Conservation (phyloP, 2,888 invertebrate genomes). For the Oxytorus armatus region DNA sequence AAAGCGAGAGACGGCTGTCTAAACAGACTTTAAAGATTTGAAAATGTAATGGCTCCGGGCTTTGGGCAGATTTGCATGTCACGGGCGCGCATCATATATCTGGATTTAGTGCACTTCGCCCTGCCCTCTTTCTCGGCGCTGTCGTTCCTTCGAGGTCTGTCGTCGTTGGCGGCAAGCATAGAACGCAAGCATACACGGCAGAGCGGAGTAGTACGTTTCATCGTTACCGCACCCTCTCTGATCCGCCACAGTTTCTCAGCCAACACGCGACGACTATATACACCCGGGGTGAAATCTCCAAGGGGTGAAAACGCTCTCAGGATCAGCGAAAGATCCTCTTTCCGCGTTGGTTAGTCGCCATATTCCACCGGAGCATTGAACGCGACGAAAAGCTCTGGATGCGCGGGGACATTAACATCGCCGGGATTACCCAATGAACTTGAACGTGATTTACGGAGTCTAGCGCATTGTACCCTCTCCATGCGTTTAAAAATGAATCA, state of each 20-base stretch:
- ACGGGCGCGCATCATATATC: conserved; percentile 84
- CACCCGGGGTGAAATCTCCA: conserved; percentile 71
- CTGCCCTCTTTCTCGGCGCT: conserved; percentile 68
- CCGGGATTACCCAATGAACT: conserved; percentile 83
- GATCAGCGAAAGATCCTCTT: conserved; percentile 77
- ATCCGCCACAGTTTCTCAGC: conserved; percentile 64
- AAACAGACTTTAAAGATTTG: conserved; percentile 85
- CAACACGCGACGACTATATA: conserved; percentile 59
- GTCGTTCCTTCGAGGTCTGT: conserved; percentile 58
- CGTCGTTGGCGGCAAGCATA: conserved; percentile 55
- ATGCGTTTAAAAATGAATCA: conserved; percentile 10
- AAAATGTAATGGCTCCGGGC: conserved; percentile 84
- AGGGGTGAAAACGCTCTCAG: conserved; percentile 74
- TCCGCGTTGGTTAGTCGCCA: conserved; percentile 42
- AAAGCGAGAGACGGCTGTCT: conserved; percentile 81
- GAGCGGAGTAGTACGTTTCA: conserved; percentile 49
- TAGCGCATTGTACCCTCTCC: conserved; percentile 13
- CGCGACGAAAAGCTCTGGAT: conserved; percentile 70
- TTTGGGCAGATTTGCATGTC: conserved; percentile 85
- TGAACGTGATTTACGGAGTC: conserved; percentile 80
- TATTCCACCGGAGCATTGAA: conserved; percentile 49
- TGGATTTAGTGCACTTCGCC: conserved; percentile 82
- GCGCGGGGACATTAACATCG: conserved; percentile 81
- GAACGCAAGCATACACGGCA: conserved; percentile 7
- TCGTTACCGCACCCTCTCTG: conserved; percentile 63